Conservation (phyloP, 2,113 vertebrate genomes). For the Zeus faber region DNA sequence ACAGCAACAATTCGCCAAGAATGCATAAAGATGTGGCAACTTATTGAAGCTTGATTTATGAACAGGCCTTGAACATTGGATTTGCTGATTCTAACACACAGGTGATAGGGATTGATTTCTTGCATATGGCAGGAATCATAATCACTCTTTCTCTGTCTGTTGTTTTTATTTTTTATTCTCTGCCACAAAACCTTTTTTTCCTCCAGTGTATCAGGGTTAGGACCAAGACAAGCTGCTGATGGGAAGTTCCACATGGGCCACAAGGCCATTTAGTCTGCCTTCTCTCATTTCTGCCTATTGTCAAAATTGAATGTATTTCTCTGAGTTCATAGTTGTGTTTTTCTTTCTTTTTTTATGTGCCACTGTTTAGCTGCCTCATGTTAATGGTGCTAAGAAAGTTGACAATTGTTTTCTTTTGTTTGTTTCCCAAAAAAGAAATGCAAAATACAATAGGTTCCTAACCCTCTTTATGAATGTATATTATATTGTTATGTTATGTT, state of each 20-base stretch:
- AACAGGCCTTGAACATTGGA: slow-evolving; percentile 52
- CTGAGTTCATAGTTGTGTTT: slow-evolving; percentile 56
- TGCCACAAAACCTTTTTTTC: slow-evolving; percentile 62
- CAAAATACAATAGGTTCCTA: slow-evolving; percentile 77
- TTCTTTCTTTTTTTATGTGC: slow-evolving; percentile 83
- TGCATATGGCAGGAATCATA: slow-evolving; percentile 58
- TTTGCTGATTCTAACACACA: slow-evolving; percentile 53
- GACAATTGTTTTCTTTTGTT: slow-evolving; percentile 48
- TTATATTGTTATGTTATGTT: slow-evolving; percentile 87
- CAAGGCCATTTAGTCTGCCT: slow-evolving; percentile 76
- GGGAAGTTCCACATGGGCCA: slow-evolving; percentile 73
- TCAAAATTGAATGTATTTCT: slow-evolving; percentile 95
- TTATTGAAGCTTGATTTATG: slow-evolving; percentile 43
- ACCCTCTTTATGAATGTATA: slow-evolving; percentile 99
- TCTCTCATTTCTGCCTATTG: slow-evolving; percentile 89
- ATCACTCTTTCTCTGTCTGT: slow-evolving; percentile 62
- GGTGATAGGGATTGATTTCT: slow-evolving; percentile 57
- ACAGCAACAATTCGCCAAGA: slow-evolving; percentile 41
- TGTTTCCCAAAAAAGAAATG: slow-evolving; percentile 75
- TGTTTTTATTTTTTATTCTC: slow-evolving; percentile 41
- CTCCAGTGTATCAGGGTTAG: slow-evolving; percentile 73
- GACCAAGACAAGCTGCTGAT: slow-evolving; percentile 75
- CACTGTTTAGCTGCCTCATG: slow-evolving; percentile 93
- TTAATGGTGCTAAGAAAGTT: slow-evolving; percentile 93
- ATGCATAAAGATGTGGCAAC: slow-evolving; percentile 37